Base-by-base conservation (phyloP, 1,140 invertebrate species). In the Lucilia cuprina region DNA sequence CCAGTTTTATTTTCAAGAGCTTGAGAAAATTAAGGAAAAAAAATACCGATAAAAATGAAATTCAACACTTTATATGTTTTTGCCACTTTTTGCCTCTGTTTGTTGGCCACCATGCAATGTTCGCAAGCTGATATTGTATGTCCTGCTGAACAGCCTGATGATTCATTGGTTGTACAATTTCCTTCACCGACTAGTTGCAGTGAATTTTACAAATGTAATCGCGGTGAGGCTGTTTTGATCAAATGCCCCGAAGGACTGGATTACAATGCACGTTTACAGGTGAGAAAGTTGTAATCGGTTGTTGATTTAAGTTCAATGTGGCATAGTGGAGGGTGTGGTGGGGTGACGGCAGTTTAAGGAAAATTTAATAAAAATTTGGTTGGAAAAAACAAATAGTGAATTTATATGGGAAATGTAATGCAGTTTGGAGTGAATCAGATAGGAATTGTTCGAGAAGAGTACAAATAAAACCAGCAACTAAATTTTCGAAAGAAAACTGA, bases 151-250 rank as follows among this genome's bases (percentile, higher is more conserved):
- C 84, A 84, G 35, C n/a, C 41, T 13, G 74, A 84, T 49, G 74
- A 47, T 60, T 75, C 80, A 3, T 35, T 83, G 34, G 84, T 83
- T 4, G 35, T 84, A 34, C 84, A 84, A 25, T 83, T 77, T 7
- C 82, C 84, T 41, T 84, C 84, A 70, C 84, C 80, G 17, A 84
- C 41, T 25, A 84, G 49, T 77, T 84, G 84, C 65, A 60, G 74
- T 34, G 74, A 47, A 14, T 84, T 84, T 60, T 84, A 84, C 74
- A 84, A 83, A 41, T 84, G 84, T 30, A 50, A 84, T 65, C 80
- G 84, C 5, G 84, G 84, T 21, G 70, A 34, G 14, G 35, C 84
- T 4, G 21, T n/a, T 21, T 30, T 84, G 25, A 77, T 77, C 19
- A 83, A 77, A 50, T 84, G 84, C 34, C 84, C 84, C 5, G 21